Evolutionary conservation across 2,888 invertebrate species (phyloP).

Genomic region (Aricia artaxerxes): DNA sequence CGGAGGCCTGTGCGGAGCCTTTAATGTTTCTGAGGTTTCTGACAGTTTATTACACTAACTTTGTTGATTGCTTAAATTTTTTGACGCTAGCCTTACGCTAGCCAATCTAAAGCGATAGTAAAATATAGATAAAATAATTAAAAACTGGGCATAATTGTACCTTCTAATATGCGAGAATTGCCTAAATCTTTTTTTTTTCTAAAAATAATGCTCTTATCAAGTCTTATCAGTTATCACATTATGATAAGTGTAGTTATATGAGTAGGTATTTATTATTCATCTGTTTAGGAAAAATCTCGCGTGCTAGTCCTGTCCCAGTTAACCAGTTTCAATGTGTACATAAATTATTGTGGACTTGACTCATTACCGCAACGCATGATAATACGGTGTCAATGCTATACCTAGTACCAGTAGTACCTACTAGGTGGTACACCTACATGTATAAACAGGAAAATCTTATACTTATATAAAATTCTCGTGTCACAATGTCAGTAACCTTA

Average conservation of each 20-base stretch:
- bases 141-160: too few relatives aligned
- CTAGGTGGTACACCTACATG: neutral
- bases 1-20: too few relatives aligned
- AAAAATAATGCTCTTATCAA: neutral
- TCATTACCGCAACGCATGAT: slow-evolving; percentile 15
- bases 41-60: too few relatives aligned
- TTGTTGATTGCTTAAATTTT: neutral
- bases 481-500: too few relatives aligned
- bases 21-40: neutral
- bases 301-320: slow-evolving; percentile 27
- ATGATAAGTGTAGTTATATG: neutral
- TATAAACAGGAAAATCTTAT: slow-evolving; percentile 10
- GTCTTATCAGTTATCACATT: neutral
- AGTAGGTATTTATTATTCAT: neutral
- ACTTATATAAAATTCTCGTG: neutral
- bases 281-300: slow-evolving; percentile 19
- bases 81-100: neutral
- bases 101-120: neutral
- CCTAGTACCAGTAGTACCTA: neutral
- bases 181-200: too few relatives aligned
- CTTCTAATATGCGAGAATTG: too few relatives aligned
- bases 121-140: neutral
- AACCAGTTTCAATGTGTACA: slow-evolving; percentile 22
- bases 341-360: neutral
- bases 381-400: slow-evolving; percentile 26